These are phyloP conservation scores for Cirrhinus mrigala DNA, from an alignment of 2,797 vertebrate genomes.

Conservation along the genomic window DNA sequence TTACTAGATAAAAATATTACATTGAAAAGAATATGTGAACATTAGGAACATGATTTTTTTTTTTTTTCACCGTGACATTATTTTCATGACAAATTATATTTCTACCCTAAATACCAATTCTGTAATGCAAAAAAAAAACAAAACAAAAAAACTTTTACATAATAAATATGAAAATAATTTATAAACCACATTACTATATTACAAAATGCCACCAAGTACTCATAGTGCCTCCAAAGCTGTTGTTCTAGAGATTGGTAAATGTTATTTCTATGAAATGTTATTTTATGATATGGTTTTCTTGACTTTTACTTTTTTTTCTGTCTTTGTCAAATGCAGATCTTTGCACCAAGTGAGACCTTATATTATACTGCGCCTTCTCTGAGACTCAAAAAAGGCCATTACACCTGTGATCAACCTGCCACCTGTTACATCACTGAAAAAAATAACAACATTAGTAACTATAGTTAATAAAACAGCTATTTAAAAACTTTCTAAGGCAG, in stretches of 20 bases:
- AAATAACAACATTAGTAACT: constrained; percentile 34
- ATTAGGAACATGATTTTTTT: background rate
- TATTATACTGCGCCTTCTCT: constrained; percentile 72
- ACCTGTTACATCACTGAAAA: constrained; percentile 45
- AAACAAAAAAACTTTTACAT: too few species aligned
- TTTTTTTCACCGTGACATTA: background rate
- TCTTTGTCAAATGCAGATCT: constrained; percentile 36
- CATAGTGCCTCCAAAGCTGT: background rate
- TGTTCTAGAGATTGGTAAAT: background rate
- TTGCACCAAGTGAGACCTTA: constrained; percentile 82
- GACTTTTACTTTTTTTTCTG: constrained; percentile 12
- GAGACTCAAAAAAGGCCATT: constrained; percentile 63
- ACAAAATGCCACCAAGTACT: background rate
- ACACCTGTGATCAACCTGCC: constrained; percentile 48
- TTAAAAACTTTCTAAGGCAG: constrained; percentile 72
- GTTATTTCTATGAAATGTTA: background rate
- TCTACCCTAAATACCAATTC: background rate
- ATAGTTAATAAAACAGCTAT: constrained; percentile 35
- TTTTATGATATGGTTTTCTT: background rate
- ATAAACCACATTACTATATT: background rate
- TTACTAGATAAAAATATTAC: background rate
- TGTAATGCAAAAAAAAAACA: background rate
- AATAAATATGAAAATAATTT: background rate
- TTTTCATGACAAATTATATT: background rate
- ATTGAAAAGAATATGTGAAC: background rate